Conservation (phyloP, 2,113 vertebrate species). For the Balaeniceps rex region DNA sequence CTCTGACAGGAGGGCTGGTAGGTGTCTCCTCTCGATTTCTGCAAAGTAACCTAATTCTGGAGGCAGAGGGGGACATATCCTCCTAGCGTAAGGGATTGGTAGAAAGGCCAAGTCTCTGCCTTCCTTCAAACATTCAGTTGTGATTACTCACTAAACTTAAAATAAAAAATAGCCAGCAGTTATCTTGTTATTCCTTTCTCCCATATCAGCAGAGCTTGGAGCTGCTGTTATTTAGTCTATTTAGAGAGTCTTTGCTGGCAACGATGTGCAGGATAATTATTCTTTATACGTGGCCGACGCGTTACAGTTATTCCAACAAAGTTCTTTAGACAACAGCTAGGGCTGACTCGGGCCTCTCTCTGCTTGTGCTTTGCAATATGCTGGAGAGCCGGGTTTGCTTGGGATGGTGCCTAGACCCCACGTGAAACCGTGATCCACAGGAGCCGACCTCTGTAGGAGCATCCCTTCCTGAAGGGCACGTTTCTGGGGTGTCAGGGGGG, state of each 20-base stretch:
- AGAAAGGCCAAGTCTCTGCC: not conserved
- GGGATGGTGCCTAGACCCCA: not conserved
- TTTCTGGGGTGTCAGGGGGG: not conserved
- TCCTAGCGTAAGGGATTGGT: not conserved
- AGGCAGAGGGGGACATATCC: too few species aligned
- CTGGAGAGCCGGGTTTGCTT: not conserved
- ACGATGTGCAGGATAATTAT: fast-evolving
- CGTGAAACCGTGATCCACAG: fast-evolving
- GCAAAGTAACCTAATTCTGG: not conserved
- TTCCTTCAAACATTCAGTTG: not conserved
- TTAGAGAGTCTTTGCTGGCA: not conserved
- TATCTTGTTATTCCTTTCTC: not conserved
- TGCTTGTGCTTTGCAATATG: fast-evolving
- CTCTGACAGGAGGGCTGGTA: not conserved
- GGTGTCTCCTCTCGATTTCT: not conserved
- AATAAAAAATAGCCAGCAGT: not conserved
- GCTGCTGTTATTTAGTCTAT: not conserved
- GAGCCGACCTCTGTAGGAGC: fast-evolving
- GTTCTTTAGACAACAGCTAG: not conserved
- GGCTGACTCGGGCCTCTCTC: not conserved
- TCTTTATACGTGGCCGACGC: fast-evolving
- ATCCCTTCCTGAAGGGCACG: fast-evolving
- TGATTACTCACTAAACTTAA: not conserved
- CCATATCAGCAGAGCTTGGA: fast-evolving
- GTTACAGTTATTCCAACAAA: not conserved